Evolutionary conservation across 2,113 vertebrate genomes (phyloP), one percentile per base, ranked within the genome.

Genomic region (Marmota flaviventris): DNA sequence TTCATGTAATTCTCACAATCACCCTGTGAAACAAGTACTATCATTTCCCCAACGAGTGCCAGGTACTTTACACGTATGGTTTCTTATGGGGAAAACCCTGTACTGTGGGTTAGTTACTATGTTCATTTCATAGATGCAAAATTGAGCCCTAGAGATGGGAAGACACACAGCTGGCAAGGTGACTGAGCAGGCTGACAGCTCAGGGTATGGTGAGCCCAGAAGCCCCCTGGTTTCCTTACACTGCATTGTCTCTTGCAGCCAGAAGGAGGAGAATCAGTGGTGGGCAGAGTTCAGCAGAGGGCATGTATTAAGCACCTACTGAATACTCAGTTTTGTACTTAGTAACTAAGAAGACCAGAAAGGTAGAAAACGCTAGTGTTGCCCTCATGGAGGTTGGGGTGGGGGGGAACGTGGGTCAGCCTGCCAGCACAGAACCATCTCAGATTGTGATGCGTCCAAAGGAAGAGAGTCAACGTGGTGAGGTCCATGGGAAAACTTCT

Each of bases 311-410:
- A 78, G 51, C 9, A 9, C 61, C 4, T 13, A 81, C 34, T 87
- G 73, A 56, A 11, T 53, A n/a, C 72, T 93, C 39, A 75, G 34
- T 72, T n/a, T 81, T 70, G 18, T 42, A 10, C 13, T 84, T 75
- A 22, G 84, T 73, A 79, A 45, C 61, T n/a, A 58, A 85, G 63
- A 42, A 72, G 83, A 67, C 29, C 24, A 32, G 86, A 82, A 24
- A 87, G 86, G 37, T 13, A 89, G 90, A 85, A 94, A 93, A 70
- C 0, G 1, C 37, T 75, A 53, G 37, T 42, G 53, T n/a, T 84
- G 75, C 20, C 72, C 75, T 84, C 77, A 27, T 6, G 58, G 34
- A 34, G 53, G 20, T 37, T 34, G 70, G 42, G 42, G 20, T 37
- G 37, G 70, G 42, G 42, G 53, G 70, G 37, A 39, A 5, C 29